Evolutionary conservation across 2,113 vertebrate species (phyloP), one percentile per base, ranked within the genome.

Genomic region (Archilochus colubris): DNA sequence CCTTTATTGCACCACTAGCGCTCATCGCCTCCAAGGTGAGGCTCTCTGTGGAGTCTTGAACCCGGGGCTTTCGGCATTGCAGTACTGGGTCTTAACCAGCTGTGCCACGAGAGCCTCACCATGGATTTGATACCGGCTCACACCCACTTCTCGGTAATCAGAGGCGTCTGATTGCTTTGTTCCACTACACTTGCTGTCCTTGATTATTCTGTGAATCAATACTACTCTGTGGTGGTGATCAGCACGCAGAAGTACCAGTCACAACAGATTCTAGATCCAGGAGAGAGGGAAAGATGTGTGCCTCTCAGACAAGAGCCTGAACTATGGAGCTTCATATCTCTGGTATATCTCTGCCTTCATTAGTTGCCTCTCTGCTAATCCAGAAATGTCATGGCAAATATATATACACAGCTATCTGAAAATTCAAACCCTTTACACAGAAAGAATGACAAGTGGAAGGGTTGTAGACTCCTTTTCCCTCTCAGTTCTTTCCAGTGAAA

Each of bases 391-490:
- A 22, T 5, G 58, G 3, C 14, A 54, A 23, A 36, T 20, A 12
- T 6, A 23, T 3, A 28, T 4, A n/a, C 17, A n/a, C 3, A 58
- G 6, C 7, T 43, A n/a, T n/a, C 5, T 54, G 43, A 2, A 44
- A 64, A 80, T 46, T 46, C 19, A 48, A 48, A 48, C 25, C 72
- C 86, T 83, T 68, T 81, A 9, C 8, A 12, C 27, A 50, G 50
- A 12, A 59, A 75, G 4, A 75, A 14, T 2, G 2, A 31, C 57
- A 40, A 15, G 69, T 54, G 19, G 27, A 75, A 64, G 38, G 15
- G 21, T 30, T 66, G 15, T 12, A 30, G 9, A 21, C 10, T 73
- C 33, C 12, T 54, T 31, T 36, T 0, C 1, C 1, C 3, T 11
- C 4, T 7, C 4, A 20, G 9, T 6, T 76, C 16, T 30, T 79